Evolutionary conservation across 2,888 invertebrate species (phyloP).

Genomic region (Cacoxenus indagator): DNA sequence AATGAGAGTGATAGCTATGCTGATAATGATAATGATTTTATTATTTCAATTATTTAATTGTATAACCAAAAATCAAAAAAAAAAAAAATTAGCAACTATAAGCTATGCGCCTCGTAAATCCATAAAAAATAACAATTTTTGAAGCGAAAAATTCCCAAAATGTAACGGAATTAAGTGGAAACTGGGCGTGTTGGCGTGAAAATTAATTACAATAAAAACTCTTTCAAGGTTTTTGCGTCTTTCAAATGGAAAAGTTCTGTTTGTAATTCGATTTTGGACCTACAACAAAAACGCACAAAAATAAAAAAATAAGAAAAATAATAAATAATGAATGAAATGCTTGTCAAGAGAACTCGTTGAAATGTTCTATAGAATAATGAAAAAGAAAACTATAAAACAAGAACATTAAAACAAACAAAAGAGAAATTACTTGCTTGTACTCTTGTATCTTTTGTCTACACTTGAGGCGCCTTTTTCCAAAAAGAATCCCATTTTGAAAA

Average conservation of each 20-base stretch:
- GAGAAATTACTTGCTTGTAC: too few species aligned
- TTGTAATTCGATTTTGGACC: neutral
- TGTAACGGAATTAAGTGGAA: too few species aligned
- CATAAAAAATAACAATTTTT: neutral
- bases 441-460: too few species aligned
- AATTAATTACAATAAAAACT: neutral
- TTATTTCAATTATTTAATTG: slow-evolving; percentile 7
- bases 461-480: too few species aligned
- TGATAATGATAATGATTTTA: slow-evolving; percentile 1
- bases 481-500: neutral
- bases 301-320: too few species aligned
- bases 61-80: neutral
- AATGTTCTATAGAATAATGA: neutral
- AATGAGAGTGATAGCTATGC: neutral
- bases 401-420: neutral
- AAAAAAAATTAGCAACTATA: neutral
- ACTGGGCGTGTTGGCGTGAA: too few species aligned
- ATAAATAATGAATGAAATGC: too few species aligned
- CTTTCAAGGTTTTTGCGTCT: neutral
- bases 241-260: neutral
- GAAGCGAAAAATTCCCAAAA: neutral
- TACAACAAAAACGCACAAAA: neutral
- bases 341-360: neutral
- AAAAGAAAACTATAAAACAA: neutral
- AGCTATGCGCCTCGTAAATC: neutral